Evolutionary conservation across 2,888 invertebrate genomes (phyloP).

Genomic region (Megalurothrips usitatus): DNA sequence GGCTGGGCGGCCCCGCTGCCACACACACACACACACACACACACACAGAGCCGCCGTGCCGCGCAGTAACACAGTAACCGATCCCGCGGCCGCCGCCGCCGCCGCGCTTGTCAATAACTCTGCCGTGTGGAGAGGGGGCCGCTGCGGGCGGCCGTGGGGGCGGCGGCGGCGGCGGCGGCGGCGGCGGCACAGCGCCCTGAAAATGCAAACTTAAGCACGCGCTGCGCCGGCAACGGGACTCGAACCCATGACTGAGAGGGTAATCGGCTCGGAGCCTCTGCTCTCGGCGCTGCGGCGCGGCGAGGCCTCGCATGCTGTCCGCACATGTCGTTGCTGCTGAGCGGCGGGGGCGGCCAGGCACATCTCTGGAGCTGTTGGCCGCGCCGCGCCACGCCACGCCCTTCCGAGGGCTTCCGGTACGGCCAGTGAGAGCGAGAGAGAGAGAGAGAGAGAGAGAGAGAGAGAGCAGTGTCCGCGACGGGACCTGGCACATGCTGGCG

Average conservation of each 20-base stretch:
- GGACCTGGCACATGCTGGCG: neutral
- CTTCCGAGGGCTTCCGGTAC: neutral
- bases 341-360: neutral
- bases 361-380: neutral
- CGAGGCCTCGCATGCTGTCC: neutral
- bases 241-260: neutral
- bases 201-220: no score
- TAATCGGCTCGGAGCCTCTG: neutral
- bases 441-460: neutral
- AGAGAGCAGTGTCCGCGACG: neutral
- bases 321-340: neutral
- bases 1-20: neutral
- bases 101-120: no score
- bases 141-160: no score
- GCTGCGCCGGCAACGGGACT: neutral
- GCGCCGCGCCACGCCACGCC: neutral
- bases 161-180: no score
- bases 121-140: no score
- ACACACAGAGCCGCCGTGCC: neutral
- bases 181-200: no score
- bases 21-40: neutral
- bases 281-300: neutral
- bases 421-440: neutral
- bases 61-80: neutral
- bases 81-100: no score